Base-by-base conservation (phyloP, 2,888 invertebrate genomes). In the Coelinius sp. region DNA sequence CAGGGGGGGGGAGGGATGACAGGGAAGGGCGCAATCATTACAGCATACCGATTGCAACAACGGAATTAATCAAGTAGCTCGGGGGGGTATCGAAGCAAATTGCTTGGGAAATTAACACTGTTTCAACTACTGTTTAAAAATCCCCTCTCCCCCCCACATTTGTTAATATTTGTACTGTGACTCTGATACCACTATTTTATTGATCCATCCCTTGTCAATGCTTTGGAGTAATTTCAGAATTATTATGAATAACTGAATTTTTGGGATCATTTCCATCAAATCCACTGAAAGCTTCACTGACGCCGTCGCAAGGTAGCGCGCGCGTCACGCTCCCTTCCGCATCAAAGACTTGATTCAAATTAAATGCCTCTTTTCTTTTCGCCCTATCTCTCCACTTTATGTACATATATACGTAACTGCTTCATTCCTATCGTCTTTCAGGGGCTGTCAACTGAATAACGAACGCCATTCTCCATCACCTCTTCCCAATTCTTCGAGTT, bases 291-390 rank as follows among this genome's bases (percentile, higher is more conserved):
- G 52, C 52, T 52, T 52, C 52, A 22, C 12, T 12, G 22, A 52
- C 52, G 52, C 24, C 52, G 22, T 52, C 52, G 22, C 24, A 10
- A 17, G 52, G 52, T 1, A 20, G 52, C 52, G 22, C 22, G 22
- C 12, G 24, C 20, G 12, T 24, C 78, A 77, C 71, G 74, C 64
- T 52, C 59, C 71, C 76, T 74, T 70, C 59, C 35, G n/a, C 52
- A 65, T 52, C 77, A 81, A 80, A 80, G 80, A 71, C 70, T 64
- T 74, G 77, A 79, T 81, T 80, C 75, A 78, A 81, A 81, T 81
- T 79, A 81, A 81, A 80, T 72, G 75, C 76, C 76, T 75, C 77
- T 77, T 79, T 79, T 76, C 75, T 38, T 44, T 38, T 27, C 14
- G 25, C 56, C 27, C 25, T 25, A n/a, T 56, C 27, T 7, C 14